These are phyloP conservation scores for Nebria ingens DNA, from an alignment of 1,140 invertebrate genomes.

Conservation along the genomic window DNA sequence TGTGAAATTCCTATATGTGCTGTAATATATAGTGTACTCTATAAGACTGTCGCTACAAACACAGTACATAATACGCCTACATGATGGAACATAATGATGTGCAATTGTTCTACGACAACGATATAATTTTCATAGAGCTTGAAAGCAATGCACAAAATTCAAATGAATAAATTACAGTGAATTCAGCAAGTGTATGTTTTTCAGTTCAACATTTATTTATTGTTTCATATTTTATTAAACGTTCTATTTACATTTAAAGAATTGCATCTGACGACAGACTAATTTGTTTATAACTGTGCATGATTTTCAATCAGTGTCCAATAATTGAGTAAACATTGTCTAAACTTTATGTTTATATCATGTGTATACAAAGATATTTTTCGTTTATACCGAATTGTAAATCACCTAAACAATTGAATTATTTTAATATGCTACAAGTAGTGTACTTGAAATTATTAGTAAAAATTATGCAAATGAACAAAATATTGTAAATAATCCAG, in stretches of 20 bases:
- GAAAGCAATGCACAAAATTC: constrained; percentile 4
- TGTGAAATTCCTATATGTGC: constrained; percentile 1
- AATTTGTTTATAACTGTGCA: no score
- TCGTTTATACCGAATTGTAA: not conserved
- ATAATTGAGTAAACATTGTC: no score
- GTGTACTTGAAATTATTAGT: not conserved
- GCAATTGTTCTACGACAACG: not conserved
- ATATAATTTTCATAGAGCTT: not conserved
- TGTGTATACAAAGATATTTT: not conserved
- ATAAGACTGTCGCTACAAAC: constrained; percentile 1
- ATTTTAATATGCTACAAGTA: not conserved
- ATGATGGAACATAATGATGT: not conserved
- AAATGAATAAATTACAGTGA: not conserved
- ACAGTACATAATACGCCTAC: not conserved
- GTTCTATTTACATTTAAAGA: no score
- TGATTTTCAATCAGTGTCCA: no score
- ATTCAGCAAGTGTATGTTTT: no score
- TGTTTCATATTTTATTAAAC: no score
- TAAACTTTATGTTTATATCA: not conserved
- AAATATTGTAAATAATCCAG: constrained; percentile 8
- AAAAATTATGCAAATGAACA: not conserved
- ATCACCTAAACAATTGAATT: not conserved
- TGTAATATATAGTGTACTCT: not conserved
- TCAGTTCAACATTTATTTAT: no score
- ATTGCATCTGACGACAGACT: no score